These are phyloP conservation scores for Orchestia grillus DNA, from an alignment of 1,140 invertebrate genomes.

Conservation along the genomic window DNA sequence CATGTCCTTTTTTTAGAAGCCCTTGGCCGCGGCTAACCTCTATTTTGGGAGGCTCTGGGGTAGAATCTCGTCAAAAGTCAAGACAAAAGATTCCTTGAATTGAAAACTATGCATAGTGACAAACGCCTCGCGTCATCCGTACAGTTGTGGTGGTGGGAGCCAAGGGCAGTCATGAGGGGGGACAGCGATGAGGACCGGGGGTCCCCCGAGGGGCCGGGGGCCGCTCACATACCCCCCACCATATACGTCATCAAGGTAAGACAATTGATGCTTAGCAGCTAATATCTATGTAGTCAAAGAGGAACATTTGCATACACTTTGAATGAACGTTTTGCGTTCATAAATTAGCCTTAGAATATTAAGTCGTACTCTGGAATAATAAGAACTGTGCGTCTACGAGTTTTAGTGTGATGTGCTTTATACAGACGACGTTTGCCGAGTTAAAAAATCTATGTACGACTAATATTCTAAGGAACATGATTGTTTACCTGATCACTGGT, in stretches of 20 bases:
- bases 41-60: neutral
- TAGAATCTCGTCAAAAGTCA: neutral
- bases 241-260: conserved; percentile 67
- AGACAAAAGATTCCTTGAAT: neutral
- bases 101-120: too few relatives aligned
- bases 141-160: conserved; percentile 52
- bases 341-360: neutral
- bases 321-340: neutral
- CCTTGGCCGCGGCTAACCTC: neutral
- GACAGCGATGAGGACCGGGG: conserved; percentile 66
- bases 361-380: too few relatives aligned
- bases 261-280: neutral
- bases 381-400: too few relatives aligned
- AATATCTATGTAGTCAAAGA: neutral
- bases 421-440: too few relatives aligned
- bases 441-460: too few relatives aligned
- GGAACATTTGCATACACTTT: neutral
- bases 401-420: too few relatives aligned
- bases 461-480: too few relatives aligned
- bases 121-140: neutral
- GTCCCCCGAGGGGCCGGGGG: conserved; percentile 63
- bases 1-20: too few relatives aligned
- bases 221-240: conserved; percentile 65
- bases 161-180: conserved; percentile 48
- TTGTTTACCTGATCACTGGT: too few relatives aligned